phyloP scores from a whole-genome alignment of 2,113 vertebrate genomes.

The Piaya cayana region DNA sequence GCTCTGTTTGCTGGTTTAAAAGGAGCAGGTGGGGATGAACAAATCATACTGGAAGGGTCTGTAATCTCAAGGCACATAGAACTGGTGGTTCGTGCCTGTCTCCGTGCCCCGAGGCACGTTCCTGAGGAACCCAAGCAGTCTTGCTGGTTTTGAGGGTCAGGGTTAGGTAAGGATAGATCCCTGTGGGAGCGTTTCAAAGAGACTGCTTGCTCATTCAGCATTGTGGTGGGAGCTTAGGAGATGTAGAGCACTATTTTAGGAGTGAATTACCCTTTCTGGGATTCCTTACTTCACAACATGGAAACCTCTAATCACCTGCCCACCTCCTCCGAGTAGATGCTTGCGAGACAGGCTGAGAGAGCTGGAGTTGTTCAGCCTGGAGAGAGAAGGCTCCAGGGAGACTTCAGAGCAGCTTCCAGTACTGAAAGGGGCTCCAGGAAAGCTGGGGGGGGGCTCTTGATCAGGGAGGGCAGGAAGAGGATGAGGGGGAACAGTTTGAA shows the following conservation, averaged over 20 bases:
- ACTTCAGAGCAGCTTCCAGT: no score
- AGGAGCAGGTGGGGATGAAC: neutral
- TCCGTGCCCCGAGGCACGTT: neutral
- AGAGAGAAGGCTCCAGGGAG: no score
- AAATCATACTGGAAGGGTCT: neutral
- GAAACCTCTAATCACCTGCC: neutral
- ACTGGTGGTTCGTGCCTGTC: neutral
- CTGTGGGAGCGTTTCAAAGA: neutral
- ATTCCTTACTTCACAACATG: neutral
- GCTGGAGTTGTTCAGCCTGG: no score
- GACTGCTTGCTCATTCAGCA: fast-evolving
- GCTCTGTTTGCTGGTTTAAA: neutral
- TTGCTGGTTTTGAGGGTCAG: constrained; percentile 26
- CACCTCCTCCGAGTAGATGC: neutral
- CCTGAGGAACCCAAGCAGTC: neutral
- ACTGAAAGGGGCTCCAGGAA: no score
- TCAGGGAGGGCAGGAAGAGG: no score
- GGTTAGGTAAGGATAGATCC: constrained; percentile 40
- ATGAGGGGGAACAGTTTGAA: no score
- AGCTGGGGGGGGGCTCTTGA: no score
- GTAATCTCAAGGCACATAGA: neutral
- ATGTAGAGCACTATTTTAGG: fast-evolving
- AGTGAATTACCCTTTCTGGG: neutral
- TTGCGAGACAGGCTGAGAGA: neutral
- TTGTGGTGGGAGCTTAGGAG: neutral